Conservation (phyloP, 2,797 vertebrate species). For the Lepilemur ruficaudatus region DNA sequence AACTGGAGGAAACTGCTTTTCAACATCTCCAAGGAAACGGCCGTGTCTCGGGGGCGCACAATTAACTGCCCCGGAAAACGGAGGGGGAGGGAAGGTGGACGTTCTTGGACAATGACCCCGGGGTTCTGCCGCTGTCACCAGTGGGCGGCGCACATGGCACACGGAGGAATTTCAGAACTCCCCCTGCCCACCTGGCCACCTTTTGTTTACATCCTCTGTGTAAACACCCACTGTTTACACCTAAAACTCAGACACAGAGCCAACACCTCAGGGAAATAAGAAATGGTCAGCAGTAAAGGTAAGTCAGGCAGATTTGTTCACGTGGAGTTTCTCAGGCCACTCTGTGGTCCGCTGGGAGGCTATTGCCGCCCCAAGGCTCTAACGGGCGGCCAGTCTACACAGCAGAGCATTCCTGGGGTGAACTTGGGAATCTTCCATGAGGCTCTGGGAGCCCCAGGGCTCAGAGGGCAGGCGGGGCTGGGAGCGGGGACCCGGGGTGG, state of each 20-base stretch:
- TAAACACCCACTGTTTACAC: neutral
- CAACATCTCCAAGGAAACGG: neutral
- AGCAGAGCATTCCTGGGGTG: neutral
- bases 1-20: neutral
- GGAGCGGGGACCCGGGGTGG: no score
- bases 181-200: neutral
- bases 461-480: rapidly evolving
- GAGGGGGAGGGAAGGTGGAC: rapidly evolving
- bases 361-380: rapidly evolving
- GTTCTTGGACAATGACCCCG: neutral
- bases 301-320: neutral
- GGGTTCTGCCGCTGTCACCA: neutral
- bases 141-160: neutral
- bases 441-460: rapidly evolving
- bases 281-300: neutral
- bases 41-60: neutral
- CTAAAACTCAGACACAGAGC: neutral
- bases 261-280: neutral
- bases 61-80: neutral
- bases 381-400: no score
- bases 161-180: neutral
- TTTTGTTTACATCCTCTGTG: neutral
- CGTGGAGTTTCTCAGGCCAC: neutral
- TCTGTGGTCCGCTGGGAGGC: neutral
- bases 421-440: rapidly evolving